phyloP scores from a whole-genome alignment of 2,797 vertebrate species.

The Hybognathus amarus region DNA sequence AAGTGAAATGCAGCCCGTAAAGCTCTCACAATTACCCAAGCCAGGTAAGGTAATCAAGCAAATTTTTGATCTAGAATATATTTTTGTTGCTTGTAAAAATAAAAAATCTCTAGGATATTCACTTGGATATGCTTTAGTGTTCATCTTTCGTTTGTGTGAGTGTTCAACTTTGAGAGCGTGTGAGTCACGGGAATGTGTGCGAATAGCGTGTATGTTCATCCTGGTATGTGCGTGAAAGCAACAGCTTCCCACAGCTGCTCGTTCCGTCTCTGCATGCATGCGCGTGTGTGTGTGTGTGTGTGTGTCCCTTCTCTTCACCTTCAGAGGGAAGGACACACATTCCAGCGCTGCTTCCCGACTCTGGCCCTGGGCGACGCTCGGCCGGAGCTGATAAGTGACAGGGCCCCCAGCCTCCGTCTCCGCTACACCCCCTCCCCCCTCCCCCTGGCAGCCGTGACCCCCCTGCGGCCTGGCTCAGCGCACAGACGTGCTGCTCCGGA shows the following conservation, averaged over 20 bases:
- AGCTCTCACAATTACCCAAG: conserved; percentile 22
- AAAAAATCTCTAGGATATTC: background rate
- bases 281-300: conserved; percentile 40
- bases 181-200: conserved; percentile 41
- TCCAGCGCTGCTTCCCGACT: conserved; percentile 80
- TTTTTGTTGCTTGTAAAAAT: background rate
- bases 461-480: conserved; percentile 65
- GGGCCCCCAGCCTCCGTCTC: conserved; percentile 74
- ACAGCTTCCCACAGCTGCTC: conserved; percentile 62
- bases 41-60: conserved; percentile 28
- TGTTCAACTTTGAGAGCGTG: conserved; percentile 48
- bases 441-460: conserved; percentile 67
- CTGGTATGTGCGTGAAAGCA: conserved; percentile 56
- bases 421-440: conserved; percentile 46
- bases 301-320: conserved; percentile 78
- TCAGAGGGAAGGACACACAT: conserved; percentile 83
- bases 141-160: conserved; percentile 33
- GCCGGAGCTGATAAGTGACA: conserved; percentile 84
- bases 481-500: conserved; percentile 78
- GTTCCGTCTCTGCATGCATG: conserved; percentile 47
- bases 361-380: conserved; percentile 83
- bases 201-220: conserved; percentile 32
- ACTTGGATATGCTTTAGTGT: background rate
- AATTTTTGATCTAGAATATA: background rate
- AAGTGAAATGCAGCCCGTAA: conserved; percentile 53